These are phyloP conservation scores for Ophioninae sp. DNA, from an alignment of 2,888 invertebrate species.

Conservation along the genomic window DNA sequence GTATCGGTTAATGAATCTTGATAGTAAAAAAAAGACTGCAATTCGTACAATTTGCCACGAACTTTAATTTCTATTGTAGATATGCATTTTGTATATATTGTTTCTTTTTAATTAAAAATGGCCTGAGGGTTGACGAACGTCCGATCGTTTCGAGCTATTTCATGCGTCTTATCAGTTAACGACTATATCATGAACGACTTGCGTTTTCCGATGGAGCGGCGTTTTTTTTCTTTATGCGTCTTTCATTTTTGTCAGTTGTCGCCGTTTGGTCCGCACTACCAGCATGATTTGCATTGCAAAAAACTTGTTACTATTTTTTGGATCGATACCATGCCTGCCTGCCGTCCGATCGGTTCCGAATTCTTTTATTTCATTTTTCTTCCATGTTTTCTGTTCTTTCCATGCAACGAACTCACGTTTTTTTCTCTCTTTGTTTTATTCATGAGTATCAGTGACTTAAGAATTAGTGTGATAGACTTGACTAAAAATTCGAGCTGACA, in stretches of 20 bases:
- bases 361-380: constrained; percentile 42
- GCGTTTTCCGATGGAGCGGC: constrained; percentile 70
- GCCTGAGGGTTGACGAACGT: constrained; percentile 23
- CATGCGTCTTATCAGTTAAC: constrained; percentile 65
- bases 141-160: constrained; percentile 45
- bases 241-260: constrained; percentile 75
- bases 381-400: constrained; percentile 49
- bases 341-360: constrained; percentile 78
- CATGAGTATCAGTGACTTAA: constrained; percentile 55
- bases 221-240: constrained; percentile 59
- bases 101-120: neutral
- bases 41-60: neutral
- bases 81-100: neutral
- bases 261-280: constrained; percentile 80
- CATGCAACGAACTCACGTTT: constrained; percentile 17
- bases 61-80: neutral
- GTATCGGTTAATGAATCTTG: neutral
- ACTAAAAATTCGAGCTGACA: constrained; percentile 48
- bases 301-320: constrained; percentile 74
- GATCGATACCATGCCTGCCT: constrained; percentile 77
- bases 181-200: constrained; percentile 67
- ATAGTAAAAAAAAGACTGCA: neutral
- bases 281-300: constrained; percentile 76
- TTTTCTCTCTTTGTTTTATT: constrained; percentile 34
- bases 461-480: constrained; percentile 54